Evolutionary conservation across 1,140 invertebrate genomes (phyloP), one percentile per base, ranked within the genome.

Genomic region (Bicyclus anynana): DNA sequence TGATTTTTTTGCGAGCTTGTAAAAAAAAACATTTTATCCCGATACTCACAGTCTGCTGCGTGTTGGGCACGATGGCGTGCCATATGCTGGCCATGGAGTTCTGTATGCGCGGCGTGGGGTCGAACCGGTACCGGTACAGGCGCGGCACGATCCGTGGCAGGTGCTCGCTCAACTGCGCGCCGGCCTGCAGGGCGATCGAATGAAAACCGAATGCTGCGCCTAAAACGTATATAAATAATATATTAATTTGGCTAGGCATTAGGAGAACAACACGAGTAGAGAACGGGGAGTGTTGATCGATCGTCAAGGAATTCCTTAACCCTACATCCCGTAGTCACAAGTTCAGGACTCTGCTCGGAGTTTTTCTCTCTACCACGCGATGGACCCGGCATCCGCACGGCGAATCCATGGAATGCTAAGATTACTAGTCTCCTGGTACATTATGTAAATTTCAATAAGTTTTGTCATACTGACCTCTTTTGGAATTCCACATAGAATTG

Each of bases 131-230:
- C 17, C 96, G 92, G 80, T 97, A 98, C 0, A 99, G 90, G 37
- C 95, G 94, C 2, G 97, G 97, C 51, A 98, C 93, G 55, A 99
- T 97, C 65, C 93, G 93, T 0, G 95, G 93, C 52, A 98, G 78
- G 84, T 96, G 94, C 17, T 93, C 93, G 17, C 94, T 91, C 58
- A 98, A 88, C 77, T 97, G 94, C 29, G 95, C 93, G 1, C 94
- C 94, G 5, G 96, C 95, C 67, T 94, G 91, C 42, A 92, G 89
- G 0, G 96, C 94, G 44, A 98, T 95, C 0, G 93, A 94, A 37
- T 95, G 93, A 80, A 98, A 96, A 1, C 96, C 96, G 90, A 97
- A 97, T 0, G 97, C 96, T 29, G 97, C 96, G 23, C 97, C 97
- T 91, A 93, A 38, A 16, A 38, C 13, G 16, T 23, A 23, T 4